These are phyloP conservation scores for Cataglyphis hispanica DNA, from an alignment of 1,140 invertebrate species.

Conservation along the genomic window DNA sequence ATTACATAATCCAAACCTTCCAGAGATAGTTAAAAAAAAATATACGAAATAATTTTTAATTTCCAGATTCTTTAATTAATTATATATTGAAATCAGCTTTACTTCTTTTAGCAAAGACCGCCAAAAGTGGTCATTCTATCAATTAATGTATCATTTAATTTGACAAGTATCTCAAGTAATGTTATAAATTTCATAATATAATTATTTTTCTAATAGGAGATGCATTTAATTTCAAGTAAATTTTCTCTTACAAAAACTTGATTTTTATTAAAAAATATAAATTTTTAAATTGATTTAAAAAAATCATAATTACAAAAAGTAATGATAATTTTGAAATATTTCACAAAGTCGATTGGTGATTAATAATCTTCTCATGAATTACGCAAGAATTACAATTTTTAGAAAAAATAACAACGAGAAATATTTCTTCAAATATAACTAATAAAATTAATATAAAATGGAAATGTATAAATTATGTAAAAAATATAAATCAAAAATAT, in stretches of 20 bases:
- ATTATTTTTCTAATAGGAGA: slow-evolving; percentile 1
- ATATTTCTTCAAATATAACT: not conserved
- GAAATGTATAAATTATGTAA: not conserved
- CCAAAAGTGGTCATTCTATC: too few species aligned
- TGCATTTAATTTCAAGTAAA: not conserved
- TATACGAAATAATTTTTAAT: not conserved
- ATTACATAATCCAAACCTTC: not conserved
- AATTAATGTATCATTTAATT: not conserved
- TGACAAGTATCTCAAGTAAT: not conserved
- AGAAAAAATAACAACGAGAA: not conserved
- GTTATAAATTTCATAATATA: not conserved
- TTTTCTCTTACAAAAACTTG: not conserved
- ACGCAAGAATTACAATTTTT: not conserved
- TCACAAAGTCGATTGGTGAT: not conserved
- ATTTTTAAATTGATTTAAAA: not conserved
- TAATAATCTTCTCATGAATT: slow-evolving; percentile 33
- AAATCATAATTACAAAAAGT: not conserved
- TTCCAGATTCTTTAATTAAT: not conserved
- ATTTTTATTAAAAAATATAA: not conserved
- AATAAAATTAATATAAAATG: not conserved
- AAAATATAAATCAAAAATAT: not conserved
- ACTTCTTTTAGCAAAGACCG: not conserved
- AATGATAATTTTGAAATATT: not conserved
- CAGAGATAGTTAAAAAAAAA: not conserved
- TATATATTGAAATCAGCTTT: not conserved